Percentiles rank a stretch among this genome's conserved stretches.
Evolutionary conservation across 2,888 invertebrate genomes (phyloP).

Genomic region (Drosophila dives): DNA sequence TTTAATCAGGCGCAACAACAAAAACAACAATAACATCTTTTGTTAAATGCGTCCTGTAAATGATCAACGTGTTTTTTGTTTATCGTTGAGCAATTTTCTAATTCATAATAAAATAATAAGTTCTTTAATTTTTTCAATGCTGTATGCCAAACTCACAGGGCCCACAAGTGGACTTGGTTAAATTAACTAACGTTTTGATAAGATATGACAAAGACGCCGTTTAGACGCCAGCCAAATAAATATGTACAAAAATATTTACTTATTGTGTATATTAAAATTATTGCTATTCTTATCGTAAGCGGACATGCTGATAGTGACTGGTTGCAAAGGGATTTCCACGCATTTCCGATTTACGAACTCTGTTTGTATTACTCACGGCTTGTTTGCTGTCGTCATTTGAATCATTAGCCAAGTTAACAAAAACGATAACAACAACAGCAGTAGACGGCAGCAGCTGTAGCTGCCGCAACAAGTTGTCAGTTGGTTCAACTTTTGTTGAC

Average conservation of each 20-base stretch:
- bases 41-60: slow-evolving; percentile 53
- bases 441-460: slow-evolving; percentile 17
- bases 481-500: slow-evolving; percentile 54
- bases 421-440: slow-evolving; percentile 7
- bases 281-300: slow-evolving; percentile 29
- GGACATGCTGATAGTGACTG: slow-evolving; percentile 55
- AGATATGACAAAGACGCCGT: slow-evolving; percentile 58
- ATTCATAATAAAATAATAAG: slow-evolving; percentile 26
- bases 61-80: slow-evolving; percentile 8
- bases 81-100: slow-evolving; percentile 21
- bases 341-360: slow-evolving; percentile 59
- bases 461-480: slow-evolving; percentile 51
- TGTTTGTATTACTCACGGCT: slow-evolving; percentile 56
- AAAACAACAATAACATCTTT: slow-evolving; percentile 27
- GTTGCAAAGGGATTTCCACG: slow-evolving; percentile 58
- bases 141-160: slow-evolving; percentile 24
- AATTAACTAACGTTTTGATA: slow-evolving; percentile 70
- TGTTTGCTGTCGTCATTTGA: slow-evolving; percentile 49
- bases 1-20: slow-evolving; percentile 27
- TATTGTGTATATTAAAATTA: neutral
- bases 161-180: slow-evolving; percentile 40
- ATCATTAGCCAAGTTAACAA: slow-evolving; percentile 45
- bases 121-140: slow-evolving; percentile 41
- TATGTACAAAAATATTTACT: neutral
- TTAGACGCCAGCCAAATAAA: slow-evolving; percentile 51